phyloP scores from a whole-genome alignment of 2,113 vertebrate genomes.

The Hippopotamus amphibius region DNA sequence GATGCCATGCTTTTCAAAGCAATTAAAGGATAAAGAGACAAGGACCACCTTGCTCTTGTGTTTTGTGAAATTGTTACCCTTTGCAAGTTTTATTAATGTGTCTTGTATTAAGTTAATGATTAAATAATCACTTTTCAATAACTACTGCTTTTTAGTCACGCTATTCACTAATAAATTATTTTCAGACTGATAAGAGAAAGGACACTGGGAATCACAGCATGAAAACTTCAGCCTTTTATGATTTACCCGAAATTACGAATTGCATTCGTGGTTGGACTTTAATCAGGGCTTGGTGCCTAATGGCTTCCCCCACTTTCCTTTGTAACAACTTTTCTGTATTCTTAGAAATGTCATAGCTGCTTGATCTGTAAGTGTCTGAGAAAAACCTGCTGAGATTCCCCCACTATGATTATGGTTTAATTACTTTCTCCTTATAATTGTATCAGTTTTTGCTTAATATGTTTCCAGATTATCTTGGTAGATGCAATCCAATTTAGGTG shows the following conservation, averaged over 20 bases:
- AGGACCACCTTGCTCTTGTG: background rate
- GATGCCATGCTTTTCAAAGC: background rate
- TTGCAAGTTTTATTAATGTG: background rate
- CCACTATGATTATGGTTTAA: too few relatives aligned
- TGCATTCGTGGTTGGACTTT: background rate
- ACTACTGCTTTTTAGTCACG: background rate
- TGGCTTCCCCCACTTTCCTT: background rate
- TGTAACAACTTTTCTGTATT: background rate
- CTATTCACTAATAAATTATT: conserved; percentile 21
- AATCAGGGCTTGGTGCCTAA: background rate
- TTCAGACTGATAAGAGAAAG: conserved; percentile 44
- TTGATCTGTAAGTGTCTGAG: background rate
- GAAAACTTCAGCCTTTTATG: background rate
- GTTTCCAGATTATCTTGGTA: conserved; percentile 42
- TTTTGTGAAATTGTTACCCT: background rate
- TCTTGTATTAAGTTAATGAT: too few relatives aligned
- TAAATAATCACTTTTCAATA: background rate
- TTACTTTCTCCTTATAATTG: too few relatives aligned
- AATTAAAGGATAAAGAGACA: background rate
- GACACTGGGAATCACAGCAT: background rate
- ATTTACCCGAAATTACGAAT: background rate
- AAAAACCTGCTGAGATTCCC: background rate
- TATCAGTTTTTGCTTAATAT: background rate
- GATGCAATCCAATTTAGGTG: background rate
- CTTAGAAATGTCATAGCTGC: background rate